These are phyloP conservation scores for Theropithecus gelada DNA, from an alignment of 2,113 vertebrate genomes.

Conservation along the genomic window DNA sequence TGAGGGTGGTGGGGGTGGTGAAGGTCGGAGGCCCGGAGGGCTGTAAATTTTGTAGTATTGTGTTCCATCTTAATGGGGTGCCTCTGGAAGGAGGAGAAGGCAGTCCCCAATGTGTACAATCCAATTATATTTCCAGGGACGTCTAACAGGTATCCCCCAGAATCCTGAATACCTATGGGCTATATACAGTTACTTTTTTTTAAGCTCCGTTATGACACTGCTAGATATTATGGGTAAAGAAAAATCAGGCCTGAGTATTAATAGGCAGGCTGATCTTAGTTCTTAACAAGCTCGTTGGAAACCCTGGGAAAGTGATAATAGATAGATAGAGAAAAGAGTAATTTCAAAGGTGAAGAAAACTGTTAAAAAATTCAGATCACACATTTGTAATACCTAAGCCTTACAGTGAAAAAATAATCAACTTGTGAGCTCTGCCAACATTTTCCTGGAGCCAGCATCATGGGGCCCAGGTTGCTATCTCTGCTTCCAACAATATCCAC, in stretches of 20 bases:
- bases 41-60: background rate
- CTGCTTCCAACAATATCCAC: background rate
- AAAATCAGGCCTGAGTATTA: background rate
- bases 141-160: background rate
- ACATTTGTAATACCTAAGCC: background rate
- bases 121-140: background rate
- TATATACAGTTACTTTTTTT: background rate
- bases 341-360: background rate
- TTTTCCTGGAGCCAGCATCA: background rate
- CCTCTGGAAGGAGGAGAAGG: background rate
- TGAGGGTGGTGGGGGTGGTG: background rate
- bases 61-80: background rate
- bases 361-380: background rate
- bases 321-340: background rate
- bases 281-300: background rate
- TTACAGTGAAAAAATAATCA: background rate
- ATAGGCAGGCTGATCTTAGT: background rate
- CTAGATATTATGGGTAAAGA: background rate
- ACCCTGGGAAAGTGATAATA: background rate
- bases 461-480: background rate
- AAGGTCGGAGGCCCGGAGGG: background rate
- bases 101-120: background rate
- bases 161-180: background rate
- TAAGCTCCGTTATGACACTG: background rate
- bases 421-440: background rate